Conservation (phyloP, 1,140 invertebrate genomes). For the Apolygus lucorum region DNA sequence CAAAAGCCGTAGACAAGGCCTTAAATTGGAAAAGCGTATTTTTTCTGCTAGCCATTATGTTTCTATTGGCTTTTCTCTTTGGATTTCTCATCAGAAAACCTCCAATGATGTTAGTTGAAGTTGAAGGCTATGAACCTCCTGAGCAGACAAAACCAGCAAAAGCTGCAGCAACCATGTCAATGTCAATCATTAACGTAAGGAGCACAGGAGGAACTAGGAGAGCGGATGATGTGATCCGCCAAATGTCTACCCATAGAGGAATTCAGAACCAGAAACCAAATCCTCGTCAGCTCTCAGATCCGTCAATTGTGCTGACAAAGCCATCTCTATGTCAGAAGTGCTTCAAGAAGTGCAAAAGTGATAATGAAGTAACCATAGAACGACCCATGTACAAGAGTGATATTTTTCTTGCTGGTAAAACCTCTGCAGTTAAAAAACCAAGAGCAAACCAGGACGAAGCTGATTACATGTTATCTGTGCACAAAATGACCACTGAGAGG, state of each 20-base stretch:
- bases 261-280: neutral
- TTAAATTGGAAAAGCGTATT: neutral
- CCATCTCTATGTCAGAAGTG: neutral
- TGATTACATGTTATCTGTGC: neutral
- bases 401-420: neutral
- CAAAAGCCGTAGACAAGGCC: neutral
- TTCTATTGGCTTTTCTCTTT: neutral
- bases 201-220: neutral
- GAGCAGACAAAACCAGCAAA: neutral
- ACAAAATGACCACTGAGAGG: neutral
- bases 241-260: neutral
- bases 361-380: neutral
- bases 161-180: neutral
- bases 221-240: neutral
- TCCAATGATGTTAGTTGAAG: constrained; percentile 2
- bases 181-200: neutral
- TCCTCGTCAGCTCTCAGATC: neutral
- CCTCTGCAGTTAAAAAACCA: neutral
- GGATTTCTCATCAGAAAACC: neutral
- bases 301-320: neutral
- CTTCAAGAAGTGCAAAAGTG: neutral
- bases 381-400: constrained; percentile 9
- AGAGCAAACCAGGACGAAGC: neutral
- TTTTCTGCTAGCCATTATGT: neutral
- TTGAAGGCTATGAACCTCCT: neutral